These are phyloP conservation scores for Aphrocallistes beatrix DNA, from an alignment of 37 sponge, comb jelly and placozoan species.

Conservation along the genomic window DNA sequence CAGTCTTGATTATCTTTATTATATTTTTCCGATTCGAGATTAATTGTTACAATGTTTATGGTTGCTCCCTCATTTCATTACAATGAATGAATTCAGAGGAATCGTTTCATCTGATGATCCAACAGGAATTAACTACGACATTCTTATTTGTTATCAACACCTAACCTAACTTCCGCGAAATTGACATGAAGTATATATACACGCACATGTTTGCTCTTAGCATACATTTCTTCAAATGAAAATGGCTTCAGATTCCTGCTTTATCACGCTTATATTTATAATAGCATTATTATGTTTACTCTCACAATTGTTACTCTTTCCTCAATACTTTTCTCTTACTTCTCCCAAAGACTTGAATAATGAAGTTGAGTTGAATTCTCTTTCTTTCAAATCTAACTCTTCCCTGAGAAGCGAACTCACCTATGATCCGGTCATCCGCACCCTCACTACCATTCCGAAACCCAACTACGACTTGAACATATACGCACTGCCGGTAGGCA, in stretches of 20 bases:
- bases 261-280: neutral
- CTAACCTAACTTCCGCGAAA: no score
- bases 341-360: neutral
- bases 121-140: no score
- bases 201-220: neutral
- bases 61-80: no score
- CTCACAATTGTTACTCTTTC: neutral
- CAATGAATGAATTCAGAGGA: no score
- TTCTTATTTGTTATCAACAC: no score
- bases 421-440: neutral
- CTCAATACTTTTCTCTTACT: neutral
- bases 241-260: neutral
- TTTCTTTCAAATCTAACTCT: neutral
- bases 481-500: neutral
- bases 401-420: neutral
- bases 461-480: neutral
- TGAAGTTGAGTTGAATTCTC: neutral
- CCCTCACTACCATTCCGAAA: neutral
- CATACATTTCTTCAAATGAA: neutral
- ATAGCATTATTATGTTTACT: neutral
- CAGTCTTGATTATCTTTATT: no score
- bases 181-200: no score
- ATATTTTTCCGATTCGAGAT: no score
- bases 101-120: no score
- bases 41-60: no score